Conservation (phyloP, 1,140 invertebrate genomes). For the Physella acuta region DNA sequence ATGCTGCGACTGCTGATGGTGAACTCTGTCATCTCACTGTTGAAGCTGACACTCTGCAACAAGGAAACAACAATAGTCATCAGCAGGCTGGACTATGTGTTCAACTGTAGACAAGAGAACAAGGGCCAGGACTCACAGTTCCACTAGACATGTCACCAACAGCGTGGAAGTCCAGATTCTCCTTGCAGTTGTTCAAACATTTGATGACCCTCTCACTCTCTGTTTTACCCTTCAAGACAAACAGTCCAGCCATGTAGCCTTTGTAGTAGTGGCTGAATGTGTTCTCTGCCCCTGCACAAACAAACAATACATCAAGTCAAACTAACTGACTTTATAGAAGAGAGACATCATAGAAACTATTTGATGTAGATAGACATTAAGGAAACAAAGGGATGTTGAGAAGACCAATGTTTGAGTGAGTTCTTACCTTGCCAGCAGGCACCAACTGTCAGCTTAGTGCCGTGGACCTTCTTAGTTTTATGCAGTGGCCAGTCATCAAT, state of each 20-base stretch:
- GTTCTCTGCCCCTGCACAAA: slow-evolving; percentile 72
- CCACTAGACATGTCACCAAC: slow-evolving; percentile 76
- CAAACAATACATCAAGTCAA: no score
- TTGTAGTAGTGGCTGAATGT: slow-evolving; percentile 85
- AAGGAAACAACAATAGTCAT: not conserved
- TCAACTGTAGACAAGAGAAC: no score
- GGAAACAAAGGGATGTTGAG: no score
- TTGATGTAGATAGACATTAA: no score
- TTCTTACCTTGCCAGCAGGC: slow-evolving; percentile 91
- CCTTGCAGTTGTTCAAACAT: slow-evolving; percentile 84
- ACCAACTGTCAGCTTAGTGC: slow-evolving; percentile 87
- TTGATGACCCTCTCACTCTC: slow-evolving; percentile 79
- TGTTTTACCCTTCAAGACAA: slow-evolving; percentile 75
- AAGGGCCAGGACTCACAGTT: slow-evolving; percentile 53
- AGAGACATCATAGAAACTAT: no score
- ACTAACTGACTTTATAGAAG: no score
- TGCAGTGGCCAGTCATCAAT: slow-evolving; percentile 99
- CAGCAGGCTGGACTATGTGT: no score
- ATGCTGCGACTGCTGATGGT: slow-evolving; percentile 87
- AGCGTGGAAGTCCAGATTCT: slow-evolving; percentile 77
- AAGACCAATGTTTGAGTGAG: not conserved
- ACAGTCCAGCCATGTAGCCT: slow-evolving; percentile 84
- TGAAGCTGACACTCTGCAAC: slow-evolving; percentile 66
- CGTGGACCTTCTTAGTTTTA: slow-evolving; percentile 71
- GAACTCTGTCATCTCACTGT: slow-evolving; percentile 75